Evolutionary conservation across 2,888 invertebrate species (phyloP).

Genomic region (Diarsia brunnea): DNA sequence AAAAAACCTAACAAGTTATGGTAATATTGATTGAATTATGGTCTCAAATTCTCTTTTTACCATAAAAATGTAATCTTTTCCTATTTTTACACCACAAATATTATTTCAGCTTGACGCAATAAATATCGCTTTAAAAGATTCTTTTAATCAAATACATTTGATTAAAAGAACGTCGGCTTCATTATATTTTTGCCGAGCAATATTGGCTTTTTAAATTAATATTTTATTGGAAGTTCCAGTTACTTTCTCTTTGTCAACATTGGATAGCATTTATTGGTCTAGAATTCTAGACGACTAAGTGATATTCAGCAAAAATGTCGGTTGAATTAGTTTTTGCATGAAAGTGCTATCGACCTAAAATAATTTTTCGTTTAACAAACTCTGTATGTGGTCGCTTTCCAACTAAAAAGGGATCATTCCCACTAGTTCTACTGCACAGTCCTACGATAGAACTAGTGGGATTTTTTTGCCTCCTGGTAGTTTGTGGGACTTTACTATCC

Average conservation of each 20-base stretch:
- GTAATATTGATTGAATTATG: not conserved
- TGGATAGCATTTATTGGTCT: not conserved
- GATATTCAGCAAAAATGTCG: conserved; percentile 8
- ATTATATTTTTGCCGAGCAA: conserved; percentile 15
- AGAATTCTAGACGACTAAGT: not conserved
- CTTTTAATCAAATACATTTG: conserved; percentile 18
- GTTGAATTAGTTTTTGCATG: not conserved
- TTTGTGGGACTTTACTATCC: too few species aligned
- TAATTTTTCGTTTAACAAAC: not conserved
- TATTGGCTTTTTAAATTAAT: conserved; percentile 27
- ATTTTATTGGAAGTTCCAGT: conserved; percentile 16
- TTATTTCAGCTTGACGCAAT: not conserved
- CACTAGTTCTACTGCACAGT: too few species aligned
- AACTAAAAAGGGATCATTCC: too few species aligned
- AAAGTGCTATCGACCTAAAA: not conserved
- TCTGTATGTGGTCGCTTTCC: not conserved
- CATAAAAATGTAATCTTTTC: not conserved
- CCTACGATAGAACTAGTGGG: too few species aligned
- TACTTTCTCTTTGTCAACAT: conserved; percentile 9
- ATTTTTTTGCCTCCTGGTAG: too few species aligned
- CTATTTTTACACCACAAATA: not conserved
- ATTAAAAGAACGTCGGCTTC: conserved; percentile 14
- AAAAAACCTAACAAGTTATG: not conserved
- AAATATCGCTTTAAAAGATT: conserved; percentile 16
- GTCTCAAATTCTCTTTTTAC: not conserved